Conservation (phyloP, 1,140 invertebrate genomes). For the Telenomus remus region DNA sequence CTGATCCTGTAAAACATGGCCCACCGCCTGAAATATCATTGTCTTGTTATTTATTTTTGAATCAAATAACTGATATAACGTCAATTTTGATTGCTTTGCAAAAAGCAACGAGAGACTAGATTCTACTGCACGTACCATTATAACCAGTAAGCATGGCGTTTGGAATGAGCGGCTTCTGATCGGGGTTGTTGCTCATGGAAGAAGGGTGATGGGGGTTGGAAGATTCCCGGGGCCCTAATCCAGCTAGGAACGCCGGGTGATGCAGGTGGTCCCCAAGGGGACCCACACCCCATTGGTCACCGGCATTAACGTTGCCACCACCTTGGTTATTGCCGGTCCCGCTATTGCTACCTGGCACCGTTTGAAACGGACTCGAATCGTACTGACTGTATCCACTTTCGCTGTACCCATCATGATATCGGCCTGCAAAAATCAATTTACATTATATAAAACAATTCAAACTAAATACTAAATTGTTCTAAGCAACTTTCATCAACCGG, state of each 20-base stretch:
- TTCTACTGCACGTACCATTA: conserved; percentile 74
- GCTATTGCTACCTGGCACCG: conserved; percentile 81
- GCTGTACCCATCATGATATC: conserved; percentile 82
- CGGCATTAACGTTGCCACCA: conserved; percentile 71
- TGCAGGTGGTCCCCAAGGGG: conserved; percentile 76
- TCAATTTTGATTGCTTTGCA: no score
- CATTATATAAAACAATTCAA: not conserved
- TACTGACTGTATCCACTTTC: conserved; percentile 80
- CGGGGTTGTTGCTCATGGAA: conserved; percentile 74
- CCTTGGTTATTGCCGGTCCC: conserved; percentile 77
- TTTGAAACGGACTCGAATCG: conserved; percentile 86
- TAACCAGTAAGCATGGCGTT: conserved; percentile 84
- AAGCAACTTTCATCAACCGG: no score
- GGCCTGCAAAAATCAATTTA: conserved; percentile 69
- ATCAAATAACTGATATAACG: not conserved
- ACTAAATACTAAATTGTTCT: no score
- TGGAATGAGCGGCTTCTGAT: conserved; percentile 85
- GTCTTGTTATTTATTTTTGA: not conserved
- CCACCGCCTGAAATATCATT: conserved; percentile 75
- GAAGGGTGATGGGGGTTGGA: conserved; percentile 73
- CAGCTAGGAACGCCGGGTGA: conserved; percentile 79
- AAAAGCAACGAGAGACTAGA: no score
- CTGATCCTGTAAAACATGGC: conserved; percentile 91
- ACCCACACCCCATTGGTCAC: conserved; percentile 71
- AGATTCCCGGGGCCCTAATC: conserved; percentile 72